Percentiles rank a stretch among this genome's conserved stretches.
These are phyloP conservation scores for Mimumesa dahlbomi DNA, from an alignment of 2,888 invertebrate species.

Conservation along the genomic window DNA sequence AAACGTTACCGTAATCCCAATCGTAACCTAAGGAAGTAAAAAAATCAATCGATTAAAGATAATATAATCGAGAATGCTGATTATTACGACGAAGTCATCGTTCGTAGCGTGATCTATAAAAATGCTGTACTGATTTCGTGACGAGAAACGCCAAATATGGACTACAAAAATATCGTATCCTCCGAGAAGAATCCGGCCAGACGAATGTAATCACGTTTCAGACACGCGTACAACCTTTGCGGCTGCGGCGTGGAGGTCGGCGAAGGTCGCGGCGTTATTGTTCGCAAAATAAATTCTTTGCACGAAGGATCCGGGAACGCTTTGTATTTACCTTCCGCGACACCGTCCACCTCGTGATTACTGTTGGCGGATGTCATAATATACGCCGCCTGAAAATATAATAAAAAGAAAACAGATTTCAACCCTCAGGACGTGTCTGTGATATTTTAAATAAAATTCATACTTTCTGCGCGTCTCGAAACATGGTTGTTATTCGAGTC, in stretches of 20 bases:
- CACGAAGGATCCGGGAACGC: slow-evolving; percentile 83
- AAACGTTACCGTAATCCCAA: too few species aligned
- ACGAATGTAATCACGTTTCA: slow-evolving; percentile 86
- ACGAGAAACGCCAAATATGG: not conserved
- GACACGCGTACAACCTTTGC: slow-evolving; percentile 86
- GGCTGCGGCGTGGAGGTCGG: slow-evolving; percentile 84
- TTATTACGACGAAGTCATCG: not conserved
- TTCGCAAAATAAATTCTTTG: slow-evolving; percentile 86
- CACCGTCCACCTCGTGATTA: slow-evolving; percentile 67
- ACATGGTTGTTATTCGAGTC: slow-evolving; percentile 82
- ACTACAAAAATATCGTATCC: slow-evolving; percentile 85
- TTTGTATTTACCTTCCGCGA: slow-evolving; percentile 68
- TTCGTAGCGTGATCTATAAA: not conserved
- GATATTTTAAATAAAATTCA: slow-evolving; percentile 11
- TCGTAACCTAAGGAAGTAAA: too few species aligned
- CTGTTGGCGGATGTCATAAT: slow-evolving; percentile 78
- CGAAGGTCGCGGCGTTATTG: slow-evolving; percentile 83
- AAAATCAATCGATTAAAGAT: too few species aligned
- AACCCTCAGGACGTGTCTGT: too few species aligned
- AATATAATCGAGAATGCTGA: not conserved
- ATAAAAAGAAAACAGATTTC: too few species aligned
- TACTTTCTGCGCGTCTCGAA: slow-evolving; percentile 83
- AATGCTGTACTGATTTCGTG: slow-evolving; percentile 4
- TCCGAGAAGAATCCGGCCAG: slow-evolving; percentile 90
- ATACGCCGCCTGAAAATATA: slow-evolving; percentile 81